phyloP scores from a whole-genome alignment of 2,797 vertebrate species.

The Semotilus atromaculatus region DNA sequence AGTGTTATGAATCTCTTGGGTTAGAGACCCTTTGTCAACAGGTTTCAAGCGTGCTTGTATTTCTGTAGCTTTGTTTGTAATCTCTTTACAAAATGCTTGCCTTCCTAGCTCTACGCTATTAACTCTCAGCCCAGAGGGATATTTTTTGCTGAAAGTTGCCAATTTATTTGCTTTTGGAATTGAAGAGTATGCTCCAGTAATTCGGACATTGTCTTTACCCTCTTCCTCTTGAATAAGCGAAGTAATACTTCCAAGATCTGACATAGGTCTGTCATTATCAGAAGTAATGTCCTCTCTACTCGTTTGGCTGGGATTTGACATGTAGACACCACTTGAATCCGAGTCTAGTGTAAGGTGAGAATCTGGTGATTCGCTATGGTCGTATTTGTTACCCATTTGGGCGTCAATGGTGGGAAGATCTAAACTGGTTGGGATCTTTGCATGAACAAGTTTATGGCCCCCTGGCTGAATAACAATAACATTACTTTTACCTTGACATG shows the following conservation, averaged over 20 bases:
- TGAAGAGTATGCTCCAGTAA: neutral
- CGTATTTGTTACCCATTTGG: slow-evolving; percentile 72
- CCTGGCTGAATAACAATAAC: slow-evolving; percentile 53
- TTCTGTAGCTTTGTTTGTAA: slow-evolving; percentile 51
- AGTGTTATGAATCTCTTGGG: slow-evolving; percentile 65
- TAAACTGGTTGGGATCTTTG: slow-evolving; percentile 60
- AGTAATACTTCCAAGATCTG: slow-evolving; percentile 73
- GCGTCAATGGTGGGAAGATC: slow-evolving; percentile 65
- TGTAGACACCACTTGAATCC: slow-evolving; percentile 79
- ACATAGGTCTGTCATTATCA: slow-evolving; percentile 76
- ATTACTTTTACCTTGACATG: slow-evolving; percentile 27
- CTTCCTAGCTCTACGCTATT: slow-evolving; percentile 24
- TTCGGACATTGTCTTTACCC: slow-evolving; percentile 26
- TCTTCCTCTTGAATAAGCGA: slow-evolving; percentile 76
- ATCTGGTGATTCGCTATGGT: slow-evolving; percentile 71
- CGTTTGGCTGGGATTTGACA: slow-evolving; percentile 76
- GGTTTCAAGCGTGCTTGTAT: slow-evolving; percentile 48
- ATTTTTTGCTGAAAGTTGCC: slow-evolving; percentile 26
- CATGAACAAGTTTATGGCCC: slow-evolving; percentile 14
- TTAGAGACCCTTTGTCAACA: slow-evolving; percentile 39
- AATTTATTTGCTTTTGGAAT: slow-evolving; percentile 16
- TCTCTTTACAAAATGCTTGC: slow-evolving; percentile 40
- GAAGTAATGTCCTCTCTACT: slow-evolving; percentile 72
- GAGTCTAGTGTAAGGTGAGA: slow-evolving; percentile 78
- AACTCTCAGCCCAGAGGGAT: slow-evolving; percentile 16